A percentile compares a stretch with the other conserved stretches of the same genome.
Conservation (phyloP, 2,888 invertebrate species). For the Lydus trimaculatus region DNA sequence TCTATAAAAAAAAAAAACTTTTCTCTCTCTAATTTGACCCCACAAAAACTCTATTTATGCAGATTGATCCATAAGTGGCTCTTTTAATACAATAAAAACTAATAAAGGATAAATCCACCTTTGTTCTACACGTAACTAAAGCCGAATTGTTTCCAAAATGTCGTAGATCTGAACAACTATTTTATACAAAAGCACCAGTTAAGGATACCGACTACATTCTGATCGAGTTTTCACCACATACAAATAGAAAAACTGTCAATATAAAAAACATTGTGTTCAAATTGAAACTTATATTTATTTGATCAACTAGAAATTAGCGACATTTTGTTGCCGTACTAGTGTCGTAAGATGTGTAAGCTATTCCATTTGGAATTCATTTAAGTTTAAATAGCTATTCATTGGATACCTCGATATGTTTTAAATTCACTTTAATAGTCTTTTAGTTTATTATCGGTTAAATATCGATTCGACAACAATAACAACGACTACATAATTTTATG, state of each 20-base stretch:
- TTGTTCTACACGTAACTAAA: too few species aligned
- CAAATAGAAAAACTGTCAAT: conserved; percentile 16
- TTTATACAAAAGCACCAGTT: not conserved
- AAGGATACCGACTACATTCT: conserved; percentile 9
- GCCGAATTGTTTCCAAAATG: not conserved
- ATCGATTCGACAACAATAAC: conserved; percentile 2
- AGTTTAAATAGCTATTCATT: not conserved
- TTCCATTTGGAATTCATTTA: conserved; percentile 31
- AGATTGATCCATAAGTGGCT: too few species aligned
- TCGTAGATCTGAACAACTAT: not conserved
- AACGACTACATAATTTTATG: conserved; percentile 21
- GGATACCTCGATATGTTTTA: not conserved
- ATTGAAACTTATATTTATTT: conserved; percentile 36
- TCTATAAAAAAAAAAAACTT: too few species aligned
- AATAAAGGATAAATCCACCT: too few species aligned
- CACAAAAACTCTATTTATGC: not conserved
- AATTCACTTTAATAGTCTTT: conserved; percentile 20
- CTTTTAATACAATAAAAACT: too few species aligned
- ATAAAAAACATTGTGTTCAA: conserved; percentile 25
- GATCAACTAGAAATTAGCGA: conserved; percentile 41
- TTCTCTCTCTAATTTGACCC: too few species aligned
- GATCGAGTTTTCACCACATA: conserved; percentile 8
- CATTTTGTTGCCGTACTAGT: conserved; percentile 42
- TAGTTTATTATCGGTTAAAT: conserved; percentile 25
- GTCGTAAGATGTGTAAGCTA: conserved; percentile 43